phyloP scores from a whole-genome alignment of 2,888 invertebrate genomes.

The Spisula subtruncata region DNA sequence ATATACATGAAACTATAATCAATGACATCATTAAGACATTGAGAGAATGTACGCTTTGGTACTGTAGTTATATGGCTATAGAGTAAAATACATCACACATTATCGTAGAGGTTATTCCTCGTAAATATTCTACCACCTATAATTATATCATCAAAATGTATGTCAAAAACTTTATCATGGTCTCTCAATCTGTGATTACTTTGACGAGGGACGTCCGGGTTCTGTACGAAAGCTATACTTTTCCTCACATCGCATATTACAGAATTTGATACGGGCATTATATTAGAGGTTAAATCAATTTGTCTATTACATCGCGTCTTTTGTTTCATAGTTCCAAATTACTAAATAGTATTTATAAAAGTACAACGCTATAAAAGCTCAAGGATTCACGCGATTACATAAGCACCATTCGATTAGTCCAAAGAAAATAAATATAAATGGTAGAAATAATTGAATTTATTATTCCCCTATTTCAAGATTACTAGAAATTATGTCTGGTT shows the following conservation, averaged over 20 bases:
- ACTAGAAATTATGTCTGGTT: not conserved
- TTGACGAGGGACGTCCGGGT: not conserved
- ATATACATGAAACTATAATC: too few species aligned
- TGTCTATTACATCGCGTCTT: constrained; percentile 10
- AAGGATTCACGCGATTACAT: not conserved
- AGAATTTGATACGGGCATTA: constrained; percentile 23
- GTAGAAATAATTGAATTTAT: not conserved
- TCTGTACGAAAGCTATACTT: not conserved
- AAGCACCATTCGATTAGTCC: not conserved
- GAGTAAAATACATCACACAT: not conserved
- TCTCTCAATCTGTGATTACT: constrained; percentile 1
- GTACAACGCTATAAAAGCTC: not conserved
- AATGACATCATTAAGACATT: not conserved
- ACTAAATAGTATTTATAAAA: too few species aligned
- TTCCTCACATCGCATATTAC: not conserved
- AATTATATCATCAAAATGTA: constrained; percentile 6
- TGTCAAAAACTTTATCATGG: constrained; percentile 15
- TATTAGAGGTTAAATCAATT: not conserved
- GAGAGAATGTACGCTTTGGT: too few species aligned
- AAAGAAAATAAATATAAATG: not conserved
- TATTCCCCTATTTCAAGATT: not conserved
- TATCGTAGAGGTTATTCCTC: constrained; percentile 16
- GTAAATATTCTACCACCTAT: constrained; percentile 27
- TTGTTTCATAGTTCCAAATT: not conserved
- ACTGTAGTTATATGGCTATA: constrained; percentile 15